phyloP scores from a whole-genome alignment of 2,888 invertebrate species.

The Pandemis cinnamomeana region DNA sequence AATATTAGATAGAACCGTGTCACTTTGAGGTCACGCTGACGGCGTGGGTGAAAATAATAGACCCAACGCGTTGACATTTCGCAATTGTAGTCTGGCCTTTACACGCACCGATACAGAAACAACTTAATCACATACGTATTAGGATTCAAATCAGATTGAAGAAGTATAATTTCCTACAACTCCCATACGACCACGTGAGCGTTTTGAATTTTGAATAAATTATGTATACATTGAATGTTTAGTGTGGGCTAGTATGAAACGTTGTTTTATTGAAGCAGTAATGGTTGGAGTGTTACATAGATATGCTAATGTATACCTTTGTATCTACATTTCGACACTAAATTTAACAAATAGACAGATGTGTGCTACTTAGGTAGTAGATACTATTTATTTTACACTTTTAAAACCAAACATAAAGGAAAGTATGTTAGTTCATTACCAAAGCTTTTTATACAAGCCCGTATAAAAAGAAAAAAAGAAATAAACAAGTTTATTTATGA shows the following conservation, averaged over 20 bases:
- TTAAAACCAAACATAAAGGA: neutral
- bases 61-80: constrained; percentile 72
- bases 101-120: neutral
- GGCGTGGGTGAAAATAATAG: constrained; percentile 78
- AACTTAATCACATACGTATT: neutral
- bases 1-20: neutral
- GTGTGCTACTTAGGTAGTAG: constrained; percentile 1
- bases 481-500: too few species aligned
- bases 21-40: constrained; percentile 48
- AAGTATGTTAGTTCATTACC: neutral
- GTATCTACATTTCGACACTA: constrained; percentile 3
- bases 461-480: too few species aligned
- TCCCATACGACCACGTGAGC: constrained; percentile 32
- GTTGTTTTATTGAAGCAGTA: constrained; percentile 2
- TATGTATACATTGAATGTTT: constrained; percentile 25
- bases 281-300: constrained; percentile 6
- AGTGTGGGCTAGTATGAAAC: constrained; percentile 11
- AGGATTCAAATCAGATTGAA: constrained; percentile 13
- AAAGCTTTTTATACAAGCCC: too few species aligned
- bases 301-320: neutral
- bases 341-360: constrained; percentile 12
- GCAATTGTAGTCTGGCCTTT: constrained; percentile 55
- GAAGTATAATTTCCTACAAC: constrained; percentile 8
- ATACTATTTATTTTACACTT: neutral
- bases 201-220: constrained; percentile 37